Evolutionary conservation across 2,888 invertebrate genomes (phyloP).

Genomic region (Dicycla oo): DNA sequence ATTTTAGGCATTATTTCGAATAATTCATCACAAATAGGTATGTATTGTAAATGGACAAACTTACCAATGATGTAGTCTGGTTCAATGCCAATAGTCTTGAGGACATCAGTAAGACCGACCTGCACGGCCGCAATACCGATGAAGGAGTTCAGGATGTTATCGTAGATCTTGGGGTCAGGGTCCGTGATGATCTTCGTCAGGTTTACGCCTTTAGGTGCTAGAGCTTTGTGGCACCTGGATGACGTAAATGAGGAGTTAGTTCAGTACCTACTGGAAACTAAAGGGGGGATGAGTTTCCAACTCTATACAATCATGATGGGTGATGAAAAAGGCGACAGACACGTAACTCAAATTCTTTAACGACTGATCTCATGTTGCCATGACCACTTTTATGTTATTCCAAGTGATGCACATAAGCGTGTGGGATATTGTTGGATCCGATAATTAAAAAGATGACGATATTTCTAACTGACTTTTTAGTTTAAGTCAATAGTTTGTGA

Average conservation of each 20-base stretch:
- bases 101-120: constrained; percentile 88
- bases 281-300: background rate
- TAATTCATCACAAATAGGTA: background rate
- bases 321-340: background rate
- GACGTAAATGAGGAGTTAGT: background rate
- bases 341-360: no score
- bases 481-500: no score
- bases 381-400: background rate
- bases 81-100: constrained; percentile 86
- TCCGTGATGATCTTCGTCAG: constrained; percentile 91
- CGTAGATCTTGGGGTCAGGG: constrained; percentile 91
- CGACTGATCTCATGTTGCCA: background rate
- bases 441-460: background rate
- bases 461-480: background rate
- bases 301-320: background rate
- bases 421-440: background rate
- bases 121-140: constrained; percentile 94
- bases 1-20: background rate
- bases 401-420: background rate
- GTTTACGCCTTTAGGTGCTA: constrained; percentile 92
- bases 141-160: constrained; percentile 93
- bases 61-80: constrained; percentile 88
- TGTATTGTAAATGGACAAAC: constrained; percentile 21
- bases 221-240: constrained; percentile 90
- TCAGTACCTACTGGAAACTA: background rate